A percentile compares a stretch with the other conserved stretches of the same genome.
These are phyloP conservation scores for Progne subis DNA, from an alignment of 2,113 vertebrate species.

Conservation along the genomic window DNA sequence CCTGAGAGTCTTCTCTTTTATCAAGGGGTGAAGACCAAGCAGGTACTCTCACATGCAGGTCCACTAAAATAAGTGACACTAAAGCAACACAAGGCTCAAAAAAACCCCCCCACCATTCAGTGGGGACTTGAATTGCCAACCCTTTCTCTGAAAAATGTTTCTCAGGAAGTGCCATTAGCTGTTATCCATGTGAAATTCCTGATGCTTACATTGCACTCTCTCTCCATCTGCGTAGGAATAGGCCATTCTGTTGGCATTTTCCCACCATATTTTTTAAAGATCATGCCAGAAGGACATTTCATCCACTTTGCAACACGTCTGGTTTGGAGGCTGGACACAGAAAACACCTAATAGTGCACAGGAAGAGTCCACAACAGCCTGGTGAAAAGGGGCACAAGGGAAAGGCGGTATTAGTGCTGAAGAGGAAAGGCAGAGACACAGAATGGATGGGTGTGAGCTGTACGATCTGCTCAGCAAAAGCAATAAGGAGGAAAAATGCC, in stretches of 20 bases:
- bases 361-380: not conserved
- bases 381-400: fast-evolving
- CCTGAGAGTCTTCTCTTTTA: not conserved
- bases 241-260: not conserved
- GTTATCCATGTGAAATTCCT: not conserved
- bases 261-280: not conserved
- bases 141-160: not conserved
- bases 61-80: not conserved
- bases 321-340: not conserved
- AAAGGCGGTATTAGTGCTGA: not conserved
- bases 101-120: not conserved
- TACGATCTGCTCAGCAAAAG: not conserved
- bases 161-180: not conserved
- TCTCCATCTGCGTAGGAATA: not conserved
- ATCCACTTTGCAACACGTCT: not conserved
- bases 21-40: fast-evolving
- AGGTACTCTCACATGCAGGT: not conserved
- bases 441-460: not conserved
- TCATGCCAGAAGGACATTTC: not conserved
- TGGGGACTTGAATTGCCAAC: not conserved
- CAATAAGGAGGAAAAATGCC: not conserved
- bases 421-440: not conserved
- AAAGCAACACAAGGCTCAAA: not conserved
- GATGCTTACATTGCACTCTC: not conserved
- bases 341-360: not conserved